Conservation (phyloP, 1,140 invertebrate genomes). For the Gonatopus flavifemur region DNA sequence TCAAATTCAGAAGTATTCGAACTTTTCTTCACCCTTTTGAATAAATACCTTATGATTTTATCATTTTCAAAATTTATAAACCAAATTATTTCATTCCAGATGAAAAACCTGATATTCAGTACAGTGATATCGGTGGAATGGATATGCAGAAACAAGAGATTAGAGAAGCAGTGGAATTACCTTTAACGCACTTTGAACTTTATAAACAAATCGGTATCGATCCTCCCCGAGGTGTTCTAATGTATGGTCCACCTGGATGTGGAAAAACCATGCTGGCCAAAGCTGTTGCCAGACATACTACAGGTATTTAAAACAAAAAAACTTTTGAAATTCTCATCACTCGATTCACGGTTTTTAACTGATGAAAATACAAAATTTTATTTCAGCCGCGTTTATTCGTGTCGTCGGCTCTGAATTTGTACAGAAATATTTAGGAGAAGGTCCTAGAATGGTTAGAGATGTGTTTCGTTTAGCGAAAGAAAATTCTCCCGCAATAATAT, state of each 20-base stretch:
- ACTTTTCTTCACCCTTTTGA: no score
- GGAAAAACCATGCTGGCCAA: slow-evolving; percentile 99
- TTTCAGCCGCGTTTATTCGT: slow-evolving; percentile 91
- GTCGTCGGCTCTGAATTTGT: slow-evolving; percentile 99
- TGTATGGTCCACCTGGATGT: slow-evolving; percentile 98
- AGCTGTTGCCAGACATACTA: slow-evolving; percentile 97
- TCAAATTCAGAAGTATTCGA: slow-evolving; percentile 1
- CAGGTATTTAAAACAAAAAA: slow-evolving; percentile 62
- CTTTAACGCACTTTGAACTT: slow-evolving; percentile 97
- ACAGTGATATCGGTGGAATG: slow-evolving; percentile 98
- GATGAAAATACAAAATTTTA: neutral
- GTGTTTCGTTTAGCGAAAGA: slow-evolving; percentile 98
- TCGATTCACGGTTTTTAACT: neutral
- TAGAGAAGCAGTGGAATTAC: slow-evolving; percentile 96
- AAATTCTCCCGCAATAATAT: slow-evolving; percentile 99
- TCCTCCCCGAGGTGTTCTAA: slow-evolving; percentile 95
- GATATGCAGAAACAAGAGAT: slow-evolving; percentile 99
- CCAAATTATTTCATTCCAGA: slow-evolving; percentile 60
- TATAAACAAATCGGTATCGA: slow-evolving; percentile 98
- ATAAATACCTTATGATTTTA: slow-evolving; percentile 4
- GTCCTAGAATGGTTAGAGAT: slow-evolving; percentile 98
- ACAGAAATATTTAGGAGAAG: slow-evolving; percentile 98
- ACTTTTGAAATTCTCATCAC: neutral
- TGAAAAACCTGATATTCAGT: slow-evolving; percentile 97
- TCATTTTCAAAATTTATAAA: slow-evolving; percentile 5